phyloP scores from a whole-genome alignment of 2,113 vertebrate genomes.

The Henicopernis longicauda region DNA sequence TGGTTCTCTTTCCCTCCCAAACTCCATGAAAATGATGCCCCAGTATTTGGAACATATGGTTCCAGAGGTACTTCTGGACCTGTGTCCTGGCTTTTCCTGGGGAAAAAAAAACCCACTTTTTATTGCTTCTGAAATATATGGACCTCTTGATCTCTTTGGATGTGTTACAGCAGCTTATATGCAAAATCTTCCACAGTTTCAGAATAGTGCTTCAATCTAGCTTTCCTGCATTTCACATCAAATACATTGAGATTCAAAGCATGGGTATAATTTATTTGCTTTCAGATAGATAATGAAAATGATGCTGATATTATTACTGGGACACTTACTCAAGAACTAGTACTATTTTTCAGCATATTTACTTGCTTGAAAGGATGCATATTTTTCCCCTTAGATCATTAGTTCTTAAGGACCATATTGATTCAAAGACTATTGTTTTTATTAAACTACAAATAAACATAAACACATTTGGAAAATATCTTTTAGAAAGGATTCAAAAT shows the following conservation, averaged over 20 bases:
- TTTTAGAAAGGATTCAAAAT: neutral
- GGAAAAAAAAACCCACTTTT: neutral
- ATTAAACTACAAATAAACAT: neutral
- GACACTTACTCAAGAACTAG: neutral
- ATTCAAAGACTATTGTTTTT: neutral
- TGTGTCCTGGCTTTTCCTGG: neutral
- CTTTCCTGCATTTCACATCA: neutral
- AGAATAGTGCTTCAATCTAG: neutral
- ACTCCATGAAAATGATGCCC: rapidly evolving
- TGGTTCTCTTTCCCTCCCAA: neutral
- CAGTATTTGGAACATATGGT: rapidly evolving
- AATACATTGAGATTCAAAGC: neutral
- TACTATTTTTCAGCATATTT: neutral
- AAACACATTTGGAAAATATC: neutral
- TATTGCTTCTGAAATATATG: neutral
- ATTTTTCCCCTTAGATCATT: neutral
- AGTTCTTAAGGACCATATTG: neutral
- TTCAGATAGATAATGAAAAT: neutral
- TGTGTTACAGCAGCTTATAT: neutral
- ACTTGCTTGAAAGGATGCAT: neutral
- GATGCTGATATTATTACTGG: neutral
- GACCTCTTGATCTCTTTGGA: neutral
- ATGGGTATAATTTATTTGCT: neutral
- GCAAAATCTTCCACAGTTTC: neutral
- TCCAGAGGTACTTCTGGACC: neutral